A percentile compares a stretch with the other conserved stretches of the same genome.
Evolutionary conservation across 2,888 invertebrate species (phyloP).

Genomic region (Tachina grossa): DNA sequence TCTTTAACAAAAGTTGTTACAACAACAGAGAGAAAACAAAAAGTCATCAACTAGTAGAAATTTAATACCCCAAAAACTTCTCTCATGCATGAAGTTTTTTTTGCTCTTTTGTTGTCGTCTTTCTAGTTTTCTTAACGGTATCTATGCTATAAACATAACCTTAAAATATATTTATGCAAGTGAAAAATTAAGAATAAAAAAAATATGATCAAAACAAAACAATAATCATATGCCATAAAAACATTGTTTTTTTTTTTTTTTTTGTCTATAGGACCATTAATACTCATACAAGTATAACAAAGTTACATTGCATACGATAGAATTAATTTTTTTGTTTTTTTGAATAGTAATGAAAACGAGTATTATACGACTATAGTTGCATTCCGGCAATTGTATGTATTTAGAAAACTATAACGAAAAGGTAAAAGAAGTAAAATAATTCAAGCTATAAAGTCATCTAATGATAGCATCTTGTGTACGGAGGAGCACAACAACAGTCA

Average conservation of each 20-base stretch:
- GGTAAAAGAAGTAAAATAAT: conserved; percentile 68
- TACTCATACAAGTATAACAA: neutral
- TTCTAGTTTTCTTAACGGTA: conserved; percentile 64
- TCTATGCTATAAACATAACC: conserved; percentile 55
- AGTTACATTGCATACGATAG: neutral
- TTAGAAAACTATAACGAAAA: conserved; percentile 65
- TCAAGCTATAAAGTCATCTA: conserved; percentile 71
- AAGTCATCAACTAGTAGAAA: conserved; percentile 48
- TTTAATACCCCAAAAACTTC: conserved; percentile 63
- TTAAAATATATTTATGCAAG: conserved; percentile 45
- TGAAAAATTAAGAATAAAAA: neutral
- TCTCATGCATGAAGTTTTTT: conserved; percentile 65
- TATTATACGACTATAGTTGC: conserved; percentile 40
- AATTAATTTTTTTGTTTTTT: too few species aligned
- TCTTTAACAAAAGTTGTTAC: conserved; percentile 22
- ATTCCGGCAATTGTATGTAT: conserved; percentile 51
- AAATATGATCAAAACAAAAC: conserved; percentile 62
- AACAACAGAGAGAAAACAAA: conserved; percentile 7
- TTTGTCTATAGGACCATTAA: neutral
- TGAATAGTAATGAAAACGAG: conserved; percentile 56
- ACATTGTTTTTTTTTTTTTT: conserved; percentile 31
- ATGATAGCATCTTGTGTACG: conserved; percentile 64
- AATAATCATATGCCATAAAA: conserved; percentile 64
- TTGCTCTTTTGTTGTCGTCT: conserved; percentile 37
- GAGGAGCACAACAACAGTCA: conserved; percentile 42